Base-by-base conservation (phyloP, 1,140 invertebrate genomes). In the Philotrypesis tridentata region DNA sequence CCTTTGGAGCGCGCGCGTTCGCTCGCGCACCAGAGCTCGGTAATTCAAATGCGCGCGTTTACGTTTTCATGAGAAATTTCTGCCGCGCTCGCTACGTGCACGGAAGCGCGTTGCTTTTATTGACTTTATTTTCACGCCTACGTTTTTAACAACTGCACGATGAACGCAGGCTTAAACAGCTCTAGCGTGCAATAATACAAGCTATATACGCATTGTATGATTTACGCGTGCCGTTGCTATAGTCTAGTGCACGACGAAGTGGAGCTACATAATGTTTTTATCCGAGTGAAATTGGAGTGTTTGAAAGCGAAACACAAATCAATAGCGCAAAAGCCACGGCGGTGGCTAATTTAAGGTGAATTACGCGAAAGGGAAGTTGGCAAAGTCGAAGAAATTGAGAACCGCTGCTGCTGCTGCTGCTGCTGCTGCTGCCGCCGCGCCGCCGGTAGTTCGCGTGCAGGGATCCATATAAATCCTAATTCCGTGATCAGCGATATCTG, bases 381-480 rank as follows among this genome's bases (percentile, higher is more conserved):
- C 7, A 17, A 2, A 12, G 37, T 60, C 31, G 70, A 6, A 55
- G n/a, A 23, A 29, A 25, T 80, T 88, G 89, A 88, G 87, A 89
- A 83, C 83, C 88, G 70, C 89, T 89, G 89, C 23, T 12, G 31
- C 83, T 87, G 70, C 89, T 89, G 89, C 23, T 12, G 31, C 83
- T 87, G 70, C 89, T 89, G 89, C 23, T 12, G 31, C n/a, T n/a
- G n/a, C n/a, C n/a, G n/a, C n/a, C 14, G 87, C 21, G 48, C 48
- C 43, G 43, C 43, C 48, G 48, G 17, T 55, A 55, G 48, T 79
- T 90, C 88, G 89, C 89, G 89, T 90, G 89, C 87, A 79, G 68
- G 79, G 85, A 89, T 87, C 89, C 89, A 90, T 90, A 90, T 89
- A 90, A 90, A 89, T 90, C 89, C 89, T 88, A 89, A 90, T 89